Conservation (phyloP, 2,113 vertebrate genomes). For the Condylura cristata region DNA sequence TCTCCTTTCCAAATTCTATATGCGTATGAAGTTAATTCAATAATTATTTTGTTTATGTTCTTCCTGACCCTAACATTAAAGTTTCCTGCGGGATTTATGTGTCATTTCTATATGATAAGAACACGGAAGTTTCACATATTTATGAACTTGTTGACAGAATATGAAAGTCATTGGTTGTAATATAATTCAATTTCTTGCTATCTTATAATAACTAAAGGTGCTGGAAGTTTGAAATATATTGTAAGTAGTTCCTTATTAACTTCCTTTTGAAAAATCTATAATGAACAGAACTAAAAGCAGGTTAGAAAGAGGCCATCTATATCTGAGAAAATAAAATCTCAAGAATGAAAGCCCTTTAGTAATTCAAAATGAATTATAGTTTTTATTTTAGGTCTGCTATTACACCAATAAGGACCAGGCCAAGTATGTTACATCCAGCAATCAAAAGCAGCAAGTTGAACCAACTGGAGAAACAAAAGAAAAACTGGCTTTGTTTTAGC, state of each 20-base stretch:
- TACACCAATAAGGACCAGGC: background rate
- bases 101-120: background rate
- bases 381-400: background rate
- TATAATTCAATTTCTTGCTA: background rate
- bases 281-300: background rate
- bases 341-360: background rate
- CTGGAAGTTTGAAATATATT: background rate
- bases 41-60: background rate
- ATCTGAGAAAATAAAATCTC: background rate
- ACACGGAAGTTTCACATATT: background rate
- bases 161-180: background rate
- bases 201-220: background rate
- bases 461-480: background rate
- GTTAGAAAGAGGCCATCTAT: background rate
- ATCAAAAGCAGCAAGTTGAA: background rate
- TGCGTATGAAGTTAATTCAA: background rate
- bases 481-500: background rate
- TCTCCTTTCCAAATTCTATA: background rate
- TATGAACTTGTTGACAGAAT: background rate
- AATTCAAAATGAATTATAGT: background rate
- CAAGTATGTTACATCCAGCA: background rate
- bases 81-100: background rate
- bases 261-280: constrained; percentile 40
- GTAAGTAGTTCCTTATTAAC: background rate
- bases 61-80: background rate